Percentiles rank a stretch among this genome's conserved stretches.
These are phyloP conservation scores for Erythrocercus mccallii DNA, from an alignment of 2,113 vertebrate species.

Conservation along the genomic window DNA sequence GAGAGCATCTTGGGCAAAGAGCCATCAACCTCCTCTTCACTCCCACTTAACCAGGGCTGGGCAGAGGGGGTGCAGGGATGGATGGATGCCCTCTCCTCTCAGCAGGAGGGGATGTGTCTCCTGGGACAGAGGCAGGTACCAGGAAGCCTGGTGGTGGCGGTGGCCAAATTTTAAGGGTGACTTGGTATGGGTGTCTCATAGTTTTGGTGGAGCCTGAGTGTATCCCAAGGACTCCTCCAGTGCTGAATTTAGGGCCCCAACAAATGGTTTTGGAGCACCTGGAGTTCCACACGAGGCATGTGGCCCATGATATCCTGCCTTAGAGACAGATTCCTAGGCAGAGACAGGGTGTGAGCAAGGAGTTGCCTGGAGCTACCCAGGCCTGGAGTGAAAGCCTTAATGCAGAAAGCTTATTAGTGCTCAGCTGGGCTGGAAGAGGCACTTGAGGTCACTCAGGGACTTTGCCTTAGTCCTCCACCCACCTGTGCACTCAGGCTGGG, in stretches of 20 bases:
- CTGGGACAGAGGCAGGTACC: background rate
- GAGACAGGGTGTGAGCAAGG: background rate
- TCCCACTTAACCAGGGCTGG: background rate
- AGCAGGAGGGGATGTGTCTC: background rate
- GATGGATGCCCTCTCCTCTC: background rate
- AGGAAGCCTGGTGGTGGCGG: background rate
- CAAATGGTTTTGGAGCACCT: background rate
- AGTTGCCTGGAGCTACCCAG: background rate
- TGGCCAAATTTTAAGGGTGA: background rate
- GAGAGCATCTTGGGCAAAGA: background rate
- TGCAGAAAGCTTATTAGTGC: background rate
- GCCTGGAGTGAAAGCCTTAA: conserved; percentile 26
- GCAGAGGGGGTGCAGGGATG: background rate
- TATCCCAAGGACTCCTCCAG: background rate
- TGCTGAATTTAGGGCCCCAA: background rate
- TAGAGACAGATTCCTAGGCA: background rate
- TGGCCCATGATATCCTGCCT: background rate
- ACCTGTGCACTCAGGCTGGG: background rate
- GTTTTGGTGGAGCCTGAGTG: background rate
- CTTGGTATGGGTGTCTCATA: background rate
- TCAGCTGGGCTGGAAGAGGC: background rate
- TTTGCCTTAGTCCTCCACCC: background rate
- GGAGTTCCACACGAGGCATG: background rate
- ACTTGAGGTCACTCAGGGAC: background rate
- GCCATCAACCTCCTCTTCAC: accelerated